Percentiles rank a stretch among this genome's conserved stretches.
Evolutionary conservation across 2,888 invertebrate species (phyloP).

Genomic region (Agonopterix alstromeriana): DNA sequence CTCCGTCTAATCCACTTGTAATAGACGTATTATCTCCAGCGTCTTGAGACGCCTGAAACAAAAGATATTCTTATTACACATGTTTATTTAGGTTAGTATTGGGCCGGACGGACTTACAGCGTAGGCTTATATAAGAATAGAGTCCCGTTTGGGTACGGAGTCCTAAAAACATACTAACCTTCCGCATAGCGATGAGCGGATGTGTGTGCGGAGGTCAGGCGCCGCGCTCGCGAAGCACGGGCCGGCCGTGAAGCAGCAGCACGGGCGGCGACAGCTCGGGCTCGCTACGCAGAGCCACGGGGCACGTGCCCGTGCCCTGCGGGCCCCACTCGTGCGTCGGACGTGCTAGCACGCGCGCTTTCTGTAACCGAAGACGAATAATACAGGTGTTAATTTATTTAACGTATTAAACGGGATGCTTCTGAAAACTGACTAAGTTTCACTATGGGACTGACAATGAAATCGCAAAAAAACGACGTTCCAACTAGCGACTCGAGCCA

Average conservation of each 20-base stretch:
- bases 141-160: too few relatives aligned
- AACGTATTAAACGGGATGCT: too few relatives aligned
- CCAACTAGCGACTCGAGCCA: too few relatives aligned
- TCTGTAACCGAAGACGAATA: constrained; percentile 44
- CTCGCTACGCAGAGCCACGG: constrained; percentile 76
- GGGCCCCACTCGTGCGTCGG: constrained; percentile 86
- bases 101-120: too few relatives aligned
- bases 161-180: constrained; percentile 30
- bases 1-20: constrained; percentile 60
- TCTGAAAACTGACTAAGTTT: too few relatives aligned
- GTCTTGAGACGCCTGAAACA: constrained; percentile 64
- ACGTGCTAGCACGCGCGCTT: constrained; percentile 78
- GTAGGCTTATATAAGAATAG: too few relatives aligned
- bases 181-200: constrained; percentile 62
- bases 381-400: too few relatives aligned
- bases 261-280: constrained; percentile 68
- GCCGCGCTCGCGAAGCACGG: constrained; percentile 75
- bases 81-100: too few relatives aligned
- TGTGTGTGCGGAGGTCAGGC: constrained; percentile 65
- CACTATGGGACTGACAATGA: too few relatives aligned
- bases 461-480: too few relatives aligned
- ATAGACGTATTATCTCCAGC: constrained; percentile 56
- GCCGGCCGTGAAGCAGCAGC: constrained; percentile 68
- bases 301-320: constrained; percentile 67
- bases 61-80: not conserved